phyloP scores from a whole-genome alignment of 2,113 vertebrate genomes.

The Elephantulus edwardii region DNA sequence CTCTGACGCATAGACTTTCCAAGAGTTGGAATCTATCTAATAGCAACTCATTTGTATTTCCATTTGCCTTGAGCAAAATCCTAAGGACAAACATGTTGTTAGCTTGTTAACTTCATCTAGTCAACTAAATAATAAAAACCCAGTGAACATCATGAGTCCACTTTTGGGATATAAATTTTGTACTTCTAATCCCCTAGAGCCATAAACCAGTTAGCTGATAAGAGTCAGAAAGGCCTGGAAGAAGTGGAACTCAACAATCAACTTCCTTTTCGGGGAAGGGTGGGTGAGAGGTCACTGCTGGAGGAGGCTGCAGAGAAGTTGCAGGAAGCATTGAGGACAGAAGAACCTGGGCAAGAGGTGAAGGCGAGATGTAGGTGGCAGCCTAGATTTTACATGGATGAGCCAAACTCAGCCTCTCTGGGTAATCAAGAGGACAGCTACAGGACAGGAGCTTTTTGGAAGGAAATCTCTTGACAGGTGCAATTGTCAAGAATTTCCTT shows the following conservation, averaged over 20 bases:
- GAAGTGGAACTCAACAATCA: background rate
- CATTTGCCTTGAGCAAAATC: background rate
- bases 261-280: no score
- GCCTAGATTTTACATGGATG: accelerated
- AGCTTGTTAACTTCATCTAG: background rate
- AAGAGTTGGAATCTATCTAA: background rate
- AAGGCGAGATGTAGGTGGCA: background rate
- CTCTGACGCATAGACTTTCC: background rate
- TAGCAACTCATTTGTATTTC: background rate
- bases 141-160: no score
- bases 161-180: background rate
- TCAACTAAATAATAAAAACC: no score
- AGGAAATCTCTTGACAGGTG: background rate
- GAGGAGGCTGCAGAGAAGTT: background rate
- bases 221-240: background rate
- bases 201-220: no score
- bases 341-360: background rate
- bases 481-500: no score
- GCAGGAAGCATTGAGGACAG: background rate
- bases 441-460: background rate
- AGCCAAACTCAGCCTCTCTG: no score
- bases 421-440: background rate
- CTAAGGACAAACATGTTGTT: background rate
- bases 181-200: no score
- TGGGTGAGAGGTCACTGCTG: background rate